Conservation (phyloP, 1,140 invertebrate genomes). For the Bicyclus anynana region DNA sequence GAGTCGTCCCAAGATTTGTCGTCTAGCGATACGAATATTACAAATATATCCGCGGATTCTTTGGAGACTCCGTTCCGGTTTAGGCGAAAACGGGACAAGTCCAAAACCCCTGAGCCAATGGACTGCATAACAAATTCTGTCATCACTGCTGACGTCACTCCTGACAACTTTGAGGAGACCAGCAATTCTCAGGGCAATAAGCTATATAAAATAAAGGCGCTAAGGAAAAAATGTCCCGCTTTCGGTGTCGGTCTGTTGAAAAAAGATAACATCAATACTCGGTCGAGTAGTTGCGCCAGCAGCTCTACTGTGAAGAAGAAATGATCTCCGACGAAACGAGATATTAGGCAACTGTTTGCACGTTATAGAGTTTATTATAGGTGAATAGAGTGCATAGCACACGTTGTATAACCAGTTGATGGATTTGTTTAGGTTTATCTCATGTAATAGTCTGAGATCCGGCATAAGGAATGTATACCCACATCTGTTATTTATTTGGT, state of each 20-base stretch:
- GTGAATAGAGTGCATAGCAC: slow-evolving; percentile 49
- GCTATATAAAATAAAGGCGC: slow-evolving; percentile 72
- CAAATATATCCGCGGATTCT: slow-evolving; percentile 70
- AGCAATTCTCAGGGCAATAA: slow-evolving; percentile 72
- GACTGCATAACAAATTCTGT: slow-evolving; percentile 60
- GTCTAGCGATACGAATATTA: slow-evolving; percentile 71
- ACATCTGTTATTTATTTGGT: too few relatives aligned
- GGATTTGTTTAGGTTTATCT: slow-evolving; percentile 51
- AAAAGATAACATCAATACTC: slow-evolving; percentile 66
- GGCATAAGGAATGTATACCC: too few relatives aligned
- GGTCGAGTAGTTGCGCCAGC: slow-evolving; percentile 62
- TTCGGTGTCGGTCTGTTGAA: slow-evolving; percentile 62
- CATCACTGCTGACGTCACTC: slow-evolving; percentile 60
- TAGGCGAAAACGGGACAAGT: slow-evolving; percentile 66
- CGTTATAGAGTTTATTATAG: slow-evolving; percentile 37
- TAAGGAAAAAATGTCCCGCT: slow-evolving; percentile 65
- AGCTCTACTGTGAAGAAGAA: slow-evolving; percentile 69
- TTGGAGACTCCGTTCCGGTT: slow-evolving; percentile 70
- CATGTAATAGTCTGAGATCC: too few relatives aligned
- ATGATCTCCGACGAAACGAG: slow-evolving; percentile 53
- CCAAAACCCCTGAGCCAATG: slow-evolving; percentile 70
- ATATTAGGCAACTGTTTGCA: slow-evolving; percentile 28
- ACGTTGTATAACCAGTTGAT: slow-evolving; percentile 36
- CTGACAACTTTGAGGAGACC: slow-evolving; percentile 64
- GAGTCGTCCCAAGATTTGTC: slow-evolving; percentile 64